Percentiles rank a stretch among this genome's conserved stretches.
phyloP scores from a whole-genome alignment of 2,888 invertebrate species.

The Ypsolopha scabrella region DNA sequence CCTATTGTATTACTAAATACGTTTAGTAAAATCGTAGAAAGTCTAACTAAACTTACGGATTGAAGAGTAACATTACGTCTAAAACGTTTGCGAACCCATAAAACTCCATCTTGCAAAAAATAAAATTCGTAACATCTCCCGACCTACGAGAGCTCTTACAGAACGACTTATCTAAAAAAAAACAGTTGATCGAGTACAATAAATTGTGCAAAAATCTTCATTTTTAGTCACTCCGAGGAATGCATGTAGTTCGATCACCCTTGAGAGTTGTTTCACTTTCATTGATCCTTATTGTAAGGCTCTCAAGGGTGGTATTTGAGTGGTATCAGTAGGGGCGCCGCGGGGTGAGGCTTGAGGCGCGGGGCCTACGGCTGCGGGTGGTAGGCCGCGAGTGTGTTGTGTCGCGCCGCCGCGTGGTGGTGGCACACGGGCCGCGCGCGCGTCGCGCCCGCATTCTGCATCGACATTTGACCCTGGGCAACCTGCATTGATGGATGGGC shows the following conservation, averaged over 20 bases:
- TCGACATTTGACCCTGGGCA: not conserved
- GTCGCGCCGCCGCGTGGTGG: slow-evolving; percentile 22
- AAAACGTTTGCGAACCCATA: slow-evolving; percentile 15
- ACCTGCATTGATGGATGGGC: not conserved
- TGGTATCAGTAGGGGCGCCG: not conserved
- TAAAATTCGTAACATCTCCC: not conserved
- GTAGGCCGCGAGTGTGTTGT: slow-evolving; percentile 23
- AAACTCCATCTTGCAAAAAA: slow-evolving; percentile 26
- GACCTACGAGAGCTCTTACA: not conserved
- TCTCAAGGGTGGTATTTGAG: not conserved
- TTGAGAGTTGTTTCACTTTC: not conserved
- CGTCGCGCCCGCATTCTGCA: not conserved
- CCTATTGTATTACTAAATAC: slow-evolving; percentile 49
- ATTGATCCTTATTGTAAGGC: not conserved
- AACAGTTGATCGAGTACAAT: not conserved
- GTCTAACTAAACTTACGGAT: slow-evolving; percentile 48
- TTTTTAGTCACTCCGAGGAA: not conserved
- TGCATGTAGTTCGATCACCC: not conserved
- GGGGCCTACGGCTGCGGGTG: slow-evolving; percentile 16
- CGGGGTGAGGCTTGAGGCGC: not conserved
- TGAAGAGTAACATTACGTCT: slow-evolving; percentile 30
- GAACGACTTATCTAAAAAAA: not conserved
- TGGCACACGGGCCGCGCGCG: slow-evolving; percentile 26
- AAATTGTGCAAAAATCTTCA: not conserved
- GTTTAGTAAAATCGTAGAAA: slow-evolving; percentile 43